Percentiles rank a stretch among this genome's conserved stretches.
Evolutionary conservation across 2,113 vertebrate species (phyloP).

Genomic region (Scomber scombrus): DNA sequence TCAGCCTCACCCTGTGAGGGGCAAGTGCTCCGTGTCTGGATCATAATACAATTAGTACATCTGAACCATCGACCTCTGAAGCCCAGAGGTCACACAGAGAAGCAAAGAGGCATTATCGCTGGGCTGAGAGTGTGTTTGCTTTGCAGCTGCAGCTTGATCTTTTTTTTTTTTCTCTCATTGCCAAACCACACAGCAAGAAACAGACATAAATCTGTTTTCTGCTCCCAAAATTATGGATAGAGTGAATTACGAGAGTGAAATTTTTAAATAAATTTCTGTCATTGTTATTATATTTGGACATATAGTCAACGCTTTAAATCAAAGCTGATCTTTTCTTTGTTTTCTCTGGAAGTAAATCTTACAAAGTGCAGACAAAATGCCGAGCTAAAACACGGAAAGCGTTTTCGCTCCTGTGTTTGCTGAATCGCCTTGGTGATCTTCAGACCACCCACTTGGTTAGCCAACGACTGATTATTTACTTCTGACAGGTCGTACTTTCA

Average conservation of each 20-base stretch:
- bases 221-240: constrained; percentile 18
- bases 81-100: constrained; percentile 48
- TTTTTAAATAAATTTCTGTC: constrained; percentile 58
- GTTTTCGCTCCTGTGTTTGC: constrained; percentile 72
- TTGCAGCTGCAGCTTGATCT: constrained; percentile 38
- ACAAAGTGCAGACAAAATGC: constrained; percentile 44
- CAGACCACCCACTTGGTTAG: constrained; percentile 74
- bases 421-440: constrained; percentile 64
- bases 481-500: constrained; percentile 51
- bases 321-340: constrained; percentile 58
- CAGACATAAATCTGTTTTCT: constrained; percentile 62
- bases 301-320: constrained; percentile 40
- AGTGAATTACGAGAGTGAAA: constrained; percentile 42
- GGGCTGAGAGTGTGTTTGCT: constrained; percentile 41
- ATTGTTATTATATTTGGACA: constrained; percentile 63
- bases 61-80: constrained; percentile 86
- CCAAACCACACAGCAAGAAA: constrained; percentile 52
- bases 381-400: constrained; percentile 43
- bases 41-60: constrained; percentile 94
- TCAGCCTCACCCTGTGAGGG: constrained; percentile 89
- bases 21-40: constrained; percentile 91
- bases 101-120: constrained; percentile 18
- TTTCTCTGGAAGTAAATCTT: constrained; percentile 63
- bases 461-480: constrained; percentile 62
- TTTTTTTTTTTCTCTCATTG: neutral